Conservation (phyloP, 2,888 invertebrate species). For the Cerceris ruficornis region DNA sequence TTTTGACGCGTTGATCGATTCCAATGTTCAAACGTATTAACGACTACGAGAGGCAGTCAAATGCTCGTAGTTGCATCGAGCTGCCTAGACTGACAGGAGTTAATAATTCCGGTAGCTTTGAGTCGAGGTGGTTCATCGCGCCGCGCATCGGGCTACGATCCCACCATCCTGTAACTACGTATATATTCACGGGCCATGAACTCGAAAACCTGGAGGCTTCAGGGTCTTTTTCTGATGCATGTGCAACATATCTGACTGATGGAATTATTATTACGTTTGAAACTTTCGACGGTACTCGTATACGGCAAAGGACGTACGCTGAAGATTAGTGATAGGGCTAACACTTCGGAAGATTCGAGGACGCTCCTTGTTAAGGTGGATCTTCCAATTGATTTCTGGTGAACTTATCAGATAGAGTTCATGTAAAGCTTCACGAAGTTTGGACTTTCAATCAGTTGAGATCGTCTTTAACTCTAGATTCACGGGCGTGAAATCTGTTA, state of each 20-base stretch:
- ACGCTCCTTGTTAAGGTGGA: no score
- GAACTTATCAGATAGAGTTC: no score
- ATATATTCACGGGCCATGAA: constrained; percentile 24
- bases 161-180: constrained; percentile 38
- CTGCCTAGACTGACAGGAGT: constrained; percentile 54
- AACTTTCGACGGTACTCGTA: background rate
- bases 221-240: background rate
- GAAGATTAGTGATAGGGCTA: no score
- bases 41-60: constrained; percentile 35
- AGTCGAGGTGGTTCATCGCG: constrained; percentile 56
- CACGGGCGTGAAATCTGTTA: no score
- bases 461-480: no score
- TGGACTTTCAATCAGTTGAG: no score
- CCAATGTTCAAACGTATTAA: constrained; percentile 16
- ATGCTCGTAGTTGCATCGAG: constrained; percentile 54
- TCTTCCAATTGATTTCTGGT: no score
- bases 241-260: background rate
- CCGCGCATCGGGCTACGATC: constrained; percentile 52
- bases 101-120: constrained; percentile 59
- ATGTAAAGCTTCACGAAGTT: no score
- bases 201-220: constrained; percentile 15
- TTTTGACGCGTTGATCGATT: constrained; percentile 7
- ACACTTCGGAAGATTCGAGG: no score
- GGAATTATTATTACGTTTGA: background rate
- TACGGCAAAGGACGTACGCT: no score